Percentiles rank a stretch among this genome's conserved stretches.
Conservation (phyloP, 2,888 invertebrate species). For the Noctua comes region DNA sequence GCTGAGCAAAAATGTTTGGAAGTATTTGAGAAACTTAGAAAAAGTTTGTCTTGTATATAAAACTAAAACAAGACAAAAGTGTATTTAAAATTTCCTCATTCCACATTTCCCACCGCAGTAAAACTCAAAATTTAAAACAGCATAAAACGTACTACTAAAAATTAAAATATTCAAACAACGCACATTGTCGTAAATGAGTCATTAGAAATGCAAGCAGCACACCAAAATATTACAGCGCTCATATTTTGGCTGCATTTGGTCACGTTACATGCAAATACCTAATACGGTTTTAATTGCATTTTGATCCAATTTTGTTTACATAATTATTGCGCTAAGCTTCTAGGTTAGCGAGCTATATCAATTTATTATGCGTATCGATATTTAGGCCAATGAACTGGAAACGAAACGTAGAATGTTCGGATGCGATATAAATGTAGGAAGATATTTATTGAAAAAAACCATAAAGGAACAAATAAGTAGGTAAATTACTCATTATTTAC, state of each 20-base stretch:
- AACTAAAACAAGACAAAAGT: neutral
- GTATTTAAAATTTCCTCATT: neutral
- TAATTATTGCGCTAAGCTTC: neutral
- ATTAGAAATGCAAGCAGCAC: constrained; percentile 38
- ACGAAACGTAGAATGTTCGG: neutral
- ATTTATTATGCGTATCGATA: constrained; percentile 16
- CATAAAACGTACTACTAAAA: constrained; percentile 9
- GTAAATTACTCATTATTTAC: neutral
- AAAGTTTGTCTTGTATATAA: neutral
- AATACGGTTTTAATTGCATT: constrained; percentile 13
- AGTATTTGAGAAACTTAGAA: neutral
- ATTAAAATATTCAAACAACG: constrained; percentile 33
- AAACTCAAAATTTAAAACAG: constrained; percentile 9
- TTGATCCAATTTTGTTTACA: neutral
- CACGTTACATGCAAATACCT: neutral
- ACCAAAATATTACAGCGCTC: neutral
- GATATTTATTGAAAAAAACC: neutral
- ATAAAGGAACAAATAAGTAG: neutral
- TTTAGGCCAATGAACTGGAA: constrained; percentile 20
- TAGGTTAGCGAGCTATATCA: constrained; percentile 1
- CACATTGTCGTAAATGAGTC: constrained; percentile 14
- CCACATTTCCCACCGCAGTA: neutral
- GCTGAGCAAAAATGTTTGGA: too few relatives aligned
- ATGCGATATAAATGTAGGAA: neutral
- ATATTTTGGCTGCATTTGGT: constrained; percentile 9